phyloP scores from a whole-genome alignment of 2,797 vertebrate genomes.

The Falco cherrug region DNA sequence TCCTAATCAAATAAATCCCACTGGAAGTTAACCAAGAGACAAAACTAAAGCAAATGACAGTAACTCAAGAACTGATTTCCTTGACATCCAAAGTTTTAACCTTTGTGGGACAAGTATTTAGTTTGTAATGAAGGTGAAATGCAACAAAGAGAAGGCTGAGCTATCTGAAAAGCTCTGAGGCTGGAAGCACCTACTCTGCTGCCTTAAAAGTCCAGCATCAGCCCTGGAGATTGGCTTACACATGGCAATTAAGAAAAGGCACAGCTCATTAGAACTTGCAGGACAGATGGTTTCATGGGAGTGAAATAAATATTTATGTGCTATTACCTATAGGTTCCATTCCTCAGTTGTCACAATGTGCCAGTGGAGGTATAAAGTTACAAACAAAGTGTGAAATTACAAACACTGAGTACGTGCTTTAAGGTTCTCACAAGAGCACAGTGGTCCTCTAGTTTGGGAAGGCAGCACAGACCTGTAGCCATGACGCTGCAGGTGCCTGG shows the following conservation, averaged over 20 bases:
- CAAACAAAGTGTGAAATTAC: background rate
- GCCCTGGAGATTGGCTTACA: background rate
- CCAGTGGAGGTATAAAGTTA: background rate
- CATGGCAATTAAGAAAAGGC: background rate
- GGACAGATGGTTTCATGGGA: background rate
- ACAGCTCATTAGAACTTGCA: background rate
- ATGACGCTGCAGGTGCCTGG: background rate
- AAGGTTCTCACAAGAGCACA: background rate
- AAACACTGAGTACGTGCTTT: background rate
- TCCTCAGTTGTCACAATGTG: background rate
- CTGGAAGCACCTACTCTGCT: background rate
- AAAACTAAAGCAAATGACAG: background rate
- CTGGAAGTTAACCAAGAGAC: background rate
- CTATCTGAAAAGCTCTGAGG: background rate
- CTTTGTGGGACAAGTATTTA: background rate
- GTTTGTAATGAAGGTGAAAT: background rate
- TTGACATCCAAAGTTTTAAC: background rate
- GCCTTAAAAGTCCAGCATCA: background rate
- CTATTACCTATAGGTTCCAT: background rate
- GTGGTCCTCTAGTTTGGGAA: background rate
- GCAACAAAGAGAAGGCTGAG: background rate
- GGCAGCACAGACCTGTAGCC: background rate
- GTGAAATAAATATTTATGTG: background rate
- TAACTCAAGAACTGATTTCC: background rate
- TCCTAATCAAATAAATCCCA: conserved; percentile 4